Evolutionary conservation across 1,140 invertebrate genomes (phyloP).

Genomic region (Sminthurinus signatus): DNA sequence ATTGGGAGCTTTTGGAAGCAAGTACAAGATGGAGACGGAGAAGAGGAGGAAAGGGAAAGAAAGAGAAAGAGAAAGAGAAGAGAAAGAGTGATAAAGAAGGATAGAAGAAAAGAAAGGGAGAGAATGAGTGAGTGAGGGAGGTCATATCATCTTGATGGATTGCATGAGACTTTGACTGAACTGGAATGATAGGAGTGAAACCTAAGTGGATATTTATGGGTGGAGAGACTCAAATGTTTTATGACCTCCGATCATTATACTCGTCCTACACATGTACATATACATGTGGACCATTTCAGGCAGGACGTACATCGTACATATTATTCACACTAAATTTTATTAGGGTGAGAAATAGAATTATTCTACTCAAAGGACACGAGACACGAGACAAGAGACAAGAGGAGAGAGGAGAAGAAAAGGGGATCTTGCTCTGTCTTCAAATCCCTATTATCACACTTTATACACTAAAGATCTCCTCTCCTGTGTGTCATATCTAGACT

Average conservation of each 20-base stretch:
- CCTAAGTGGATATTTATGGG: constrained; percentile 34
- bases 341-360: constrained; percentile 23
- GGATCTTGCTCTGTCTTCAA: background rate
- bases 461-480: background rate
- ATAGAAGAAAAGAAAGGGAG: constrained; percentile 1
- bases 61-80: constrained; percentile 15
- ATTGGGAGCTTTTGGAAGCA: background rate
- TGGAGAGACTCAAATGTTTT: constrained; percentile 39
- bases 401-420: too few relatives aligned
- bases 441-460: background rate
- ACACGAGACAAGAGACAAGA: too few relatives aligned
- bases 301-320: constrained; percentile 13
- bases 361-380: too few relatives aligned
- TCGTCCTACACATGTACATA: background rate
- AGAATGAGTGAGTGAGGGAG: constrained; percentile 17
- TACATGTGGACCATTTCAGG: background rate
- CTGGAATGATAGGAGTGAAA: constrained; percentile 25
- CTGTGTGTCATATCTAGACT: too few relatives aligned
- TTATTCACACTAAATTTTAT: constrained; percentile 21
- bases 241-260: constrained; percentile 38
- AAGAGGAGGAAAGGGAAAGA: background rate
- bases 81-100: too few relatives aligned
- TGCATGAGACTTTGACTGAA: background rate
- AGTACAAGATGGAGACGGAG: background rate
- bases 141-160: constrained; percentile 17